These are phyloP conservation scores for Atopsyche davidsoni DNA, from an alignment of 1,140 invertebrate species.

Conservation along the genomic window DNA sequence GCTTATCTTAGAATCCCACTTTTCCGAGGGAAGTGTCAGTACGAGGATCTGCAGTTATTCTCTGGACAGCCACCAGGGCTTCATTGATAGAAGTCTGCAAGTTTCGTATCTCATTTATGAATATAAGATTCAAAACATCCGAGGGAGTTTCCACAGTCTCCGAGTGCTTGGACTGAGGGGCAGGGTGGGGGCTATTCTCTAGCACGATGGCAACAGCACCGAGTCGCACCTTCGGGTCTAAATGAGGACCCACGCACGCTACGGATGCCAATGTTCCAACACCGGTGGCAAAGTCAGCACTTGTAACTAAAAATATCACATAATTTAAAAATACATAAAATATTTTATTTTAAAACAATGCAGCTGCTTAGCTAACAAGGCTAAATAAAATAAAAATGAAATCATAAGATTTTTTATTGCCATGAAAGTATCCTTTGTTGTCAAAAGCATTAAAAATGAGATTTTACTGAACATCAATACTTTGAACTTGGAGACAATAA, in stretches of 20 bases:
- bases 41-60: slow-evolving; percentile 92
- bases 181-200: slow-evolving; percentile 72
- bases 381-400: no score
- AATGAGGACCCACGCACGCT: slow-evolving; percentile 41
- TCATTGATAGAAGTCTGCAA: slow-evolving; percentile 94
- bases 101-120: slow-evolving; percentile 84
- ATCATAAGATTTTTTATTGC: no score
- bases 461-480: no score
- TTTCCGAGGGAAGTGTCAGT: slow-evolving; percentile 92
- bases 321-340: slow-evolving; percentile 5
- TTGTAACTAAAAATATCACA: slow-evolving; percentile 60
- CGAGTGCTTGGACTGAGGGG: slow-evolving; percentile 60
- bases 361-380: slow-evolving; percentile 6
- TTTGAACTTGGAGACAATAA: no score
- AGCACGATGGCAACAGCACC: slow-evolving; percentile 69
- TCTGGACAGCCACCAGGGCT: slow-evolving; percentile 86
- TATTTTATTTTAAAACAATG: not conserved
- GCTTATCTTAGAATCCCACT: slow-evolving; percentile 73
- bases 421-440: no score
- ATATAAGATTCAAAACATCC: slow-evolving; percentile 76
- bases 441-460: no score
- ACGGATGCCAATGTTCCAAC: slow-evolving; percentile 51
- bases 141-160: slow-evolving; percentile 60
- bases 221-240: slow-evolving; percentile 39
- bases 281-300: slow-evolving; percentile 76